Base-by-base conservation (phyloP, 2,797 vertebrate species). In the Acipenser transmontanus region DNA sequence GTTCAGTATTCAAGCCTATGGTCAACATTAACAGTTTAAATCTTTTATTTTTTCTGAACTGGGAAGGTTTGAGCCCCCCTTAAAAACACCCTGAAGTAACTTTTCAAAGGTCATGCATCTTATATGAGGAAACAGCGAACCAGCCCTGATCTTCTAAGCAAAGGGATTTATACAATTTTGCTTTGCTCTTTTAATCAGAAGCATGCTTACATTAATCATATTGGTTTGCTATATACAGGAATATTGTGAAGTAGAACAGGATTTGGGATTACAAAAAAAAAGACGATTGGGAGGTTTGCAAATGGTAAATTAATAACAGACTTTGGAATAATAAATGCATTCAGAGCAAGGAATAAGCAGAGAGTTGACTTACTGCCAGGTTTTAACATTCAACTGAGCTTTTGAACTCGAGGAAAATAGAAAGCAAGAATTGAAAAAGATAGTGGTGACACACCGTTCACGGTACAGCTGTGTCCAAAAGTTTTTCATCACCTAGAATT, bases 291-390 rank as follows among this genome's bases (percentile, higher is more conserved):
- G 52, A n/a, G 60, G 78, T 76, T 78, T 78, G 70, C 73, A 73
- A 76, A 69, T 73, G 74, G 63, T 66, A 80, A 81, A 79, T 79
- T 80, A 78, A 78, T 64, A 77, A 79, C 75, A 77, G 62, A 14
- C 76, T 73, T 79, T 76, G 77, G 75, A 76, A 77, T 71, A 81
- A 71, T 47, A 71, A 60, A 75, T 72, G 75, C 74, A 48, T 66
- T 66, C 60, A 65, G 34, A 56, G 77, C 73, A 71, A 59, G 80
- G 76, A 67, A 47, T 48, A 70, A 64, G 68, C 61, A 34, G 64
- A 66, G 70, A 71, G 56, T 5, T 66, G 77, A 78, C 63, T n/a
- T 0, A 1, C 8, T 9, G 71, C 76, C 61, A 73, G 64, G 2
- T 34, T 8, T 69, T 52, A 54, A 59, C 13, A n/a, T 66, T 68